phyloP scores from a whole-genome alignment of 2,113 vertebrate species.

The Drymodes brunneopygia region DNA sequence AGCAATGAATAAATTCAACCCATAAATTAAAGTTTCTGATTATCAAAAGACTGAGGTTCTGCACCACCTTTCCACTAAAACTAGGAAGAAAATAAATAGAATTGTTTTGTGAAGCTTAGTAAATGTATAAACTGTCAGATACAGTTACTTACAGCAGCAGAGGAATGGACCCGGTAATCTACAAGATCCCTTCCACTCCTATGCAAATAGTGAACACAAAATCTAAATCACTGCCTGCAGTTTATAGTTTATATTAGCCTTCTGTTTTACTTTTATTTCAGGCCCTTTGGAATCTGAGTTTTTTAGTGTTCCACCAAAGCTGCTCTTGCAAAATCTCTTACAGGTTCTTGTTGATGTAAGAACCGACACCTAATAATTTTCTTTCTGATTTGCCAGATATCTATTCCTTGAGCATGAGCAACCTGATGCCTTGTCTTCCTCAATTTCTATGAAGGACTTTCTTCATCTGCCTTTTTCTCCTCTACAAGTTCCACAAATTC shows the following conservation, averaged over 20 bases:
- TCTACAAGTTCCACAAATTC: neutral
- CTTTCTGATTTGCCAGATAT: neutral
- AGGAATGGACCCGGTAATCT: neutral
- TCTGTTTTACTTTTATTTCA: neutral
- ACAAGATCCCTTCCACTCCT: neutral
- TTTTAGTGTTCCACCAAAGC: neutral
- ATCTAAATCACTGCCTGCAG: neutral
- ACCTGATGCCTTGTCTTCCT: neutral
- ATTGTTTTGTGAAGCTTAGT: neutral
- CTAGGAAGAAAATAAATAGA: neutral
- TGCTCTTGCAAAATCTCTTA: neutral
- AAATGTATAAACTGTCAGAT: neutral
- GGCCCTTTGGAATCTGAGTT: neutral
- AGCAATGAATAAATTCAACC: conserved; percentile 32
- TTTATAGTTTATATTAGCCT: neutral
- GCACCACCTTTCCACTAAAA: neutral
- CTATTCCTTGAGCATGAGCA: neutral
- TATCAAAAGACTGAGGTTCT: neutral
- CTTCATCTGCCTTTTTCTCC: neutral
- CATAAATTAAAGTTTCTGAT: conserved; percentile 13
- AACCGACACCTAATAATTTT: neutral
- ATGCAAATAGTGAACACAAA: neutral
- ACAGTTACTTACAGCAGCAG: neutral
- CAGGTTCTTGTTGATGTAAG: neutral
- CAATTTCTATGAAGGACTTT: neutral